phyloP scores from a whole-genome alignment of 2,797 vertebrate genomes.

The Tiaroga cobitis region DNA sequence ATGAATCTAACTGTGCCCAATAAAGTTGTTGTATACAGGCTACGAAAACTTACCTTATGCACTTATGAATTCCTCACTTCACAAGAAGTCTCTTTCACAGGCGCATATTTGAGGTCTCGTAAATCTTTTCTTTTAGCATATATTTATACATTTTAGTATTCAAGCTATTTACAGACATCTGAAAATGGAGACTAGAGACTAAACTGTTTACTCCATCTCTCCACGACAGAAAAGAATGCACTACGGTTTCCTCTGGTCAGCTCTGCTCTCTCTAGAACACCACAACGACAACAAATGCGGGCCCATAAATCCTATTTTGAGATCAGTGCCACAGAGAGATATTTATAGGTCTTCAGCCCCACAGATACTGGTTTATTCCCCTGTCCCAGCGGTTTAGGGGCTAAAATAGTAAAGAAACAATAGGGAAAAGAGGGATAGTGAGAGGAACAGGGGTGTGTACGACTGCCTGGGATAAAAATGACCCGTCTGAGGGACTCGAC shows the following conservation, averaged over 20 bases:
- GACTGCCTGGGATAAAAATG: constrained; percentile 37
- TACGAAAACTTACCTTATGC: not conserved
- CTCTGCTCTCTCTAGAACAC: constrained; percentile 43
- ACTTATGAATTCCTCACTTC: not conserved
- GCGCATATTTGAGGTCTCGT: constrained; percentile 32
- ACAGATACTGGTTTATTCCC: constrained; percentile 40
- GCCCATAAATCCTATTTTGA: constrained; percentile 53
- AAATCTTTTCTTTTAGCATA: constrained; percentile 20
- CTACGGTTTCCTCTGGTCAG: constrained; percentile 50
- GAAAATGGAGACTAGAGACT: constrained; percentile 36
- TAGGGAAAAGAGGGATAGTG: constrained; percentile 15
- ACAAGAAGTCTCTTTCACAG: not conserved
- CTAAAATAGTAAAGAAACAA: constrained; percentile 58
- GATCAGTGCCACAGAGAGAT: constrained; percentile 52
- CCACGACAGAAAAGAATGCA: constrained; percentile 39
- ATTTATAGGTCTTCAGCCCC: constrained; percentile 47
- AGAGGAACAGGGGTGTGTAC: constrained; percentile 32
- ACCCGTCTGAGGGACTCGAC: constrained; percentile 32
- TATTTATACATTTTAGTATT: constrained; percentile 39
- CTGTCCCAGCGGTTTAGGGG: not conserved
- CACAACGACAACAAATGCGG: constrained; percentile 39
- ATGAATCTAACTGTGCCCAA: not conserved
- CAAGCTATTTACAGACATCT: constrained; percentile 33
- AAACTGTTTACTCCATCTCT: constrained; percentile 48
- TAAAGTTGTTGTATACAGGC: not conserved